Base-by-base conservation (phyloP, 2,888 invertebrate genomes). In the Archips xylosteana region DNA sequence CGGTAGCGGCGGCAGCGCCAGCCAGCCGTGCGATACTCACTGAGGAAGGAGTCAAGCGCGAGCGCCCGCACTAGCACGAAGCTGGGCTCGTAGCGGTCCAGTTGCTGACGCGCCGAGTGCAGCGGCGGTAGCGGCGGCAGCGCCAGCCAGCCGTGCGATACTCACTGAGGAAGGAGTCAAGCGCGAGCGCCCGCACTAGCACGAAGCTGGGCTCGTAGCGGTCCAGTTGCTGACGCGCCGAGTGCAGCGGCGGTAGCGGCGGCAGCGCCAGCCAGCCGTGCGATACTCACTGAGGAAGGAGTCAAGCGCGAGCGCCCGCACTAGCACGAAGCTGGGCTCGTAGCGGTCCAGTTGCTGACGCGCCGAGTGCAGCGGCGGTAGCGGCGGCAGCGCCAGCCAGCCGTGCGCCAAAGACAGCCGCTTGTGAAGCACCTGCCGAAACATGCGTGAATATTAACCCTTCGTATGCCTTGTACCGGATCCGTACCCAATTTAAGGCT, bases 301-400 rank as follows among this genome's bases (percentile, higher is more conserved):
- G 76, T 93, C 78, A 0, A 94, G 82, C 0, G 89, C 93, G 9
- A 87, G 64, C 0, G 91, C 89, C 36, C 94, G 71, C 0, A 90
- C 76, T 0, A 89, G 87, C 0, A 94, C 94, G 80, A 94, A 94
- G 9, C 87, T 75, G 0, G 92, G 87, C n/a, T 89, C 85, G 82
- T 94, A 94, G 0, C 94, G 74, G 79, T 94, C 94, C 0, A 94
- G 89, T 76, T 94, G 94, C 70, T 94, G 92, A 0, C 93, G 77
- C 60, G 94, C 92, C 0, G 93, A 89, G 83, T 94, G 94, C 13
- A 92, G 86, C 61, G 94, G 92, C 0, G 94, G 94, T 12, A 92
- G 85, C 2, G 94, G 87, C 0, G 94, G 94, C 3, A 87, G 77
- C 8, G 93, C 92, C n/a, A 91, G 78, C 75, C 89, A 84, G 1